phyloP scores from a whole-genome alignment of 1,140 invertebrate species.

The Zaprionus inermis region DNA sequence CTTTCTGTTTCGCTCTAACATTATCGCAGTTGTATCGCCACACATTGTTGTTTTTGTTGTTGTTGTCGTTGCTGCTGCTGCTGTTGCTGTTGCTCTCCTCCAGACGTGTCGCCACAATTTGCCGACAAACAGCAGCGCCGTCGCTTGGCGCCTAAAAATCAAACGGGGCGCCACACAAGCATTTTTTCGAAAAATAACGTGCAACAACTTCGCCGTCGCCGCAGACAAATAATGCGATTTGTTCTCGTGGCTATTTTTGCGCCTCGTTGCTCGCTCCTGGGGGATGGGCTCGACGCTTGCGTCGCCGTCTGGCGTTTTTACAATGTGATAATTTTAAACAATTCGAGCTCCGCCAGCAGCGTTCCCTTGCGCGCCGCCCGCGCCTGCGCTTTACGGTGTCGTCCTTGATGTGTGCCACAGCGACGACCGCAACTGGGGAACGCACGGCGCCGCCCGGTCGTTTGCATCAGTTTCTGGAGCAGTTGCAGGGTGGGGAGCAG shows the following conservation, averaged over 20 bases:
- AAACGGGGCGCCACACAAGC: slow-evolving; percentile 66
- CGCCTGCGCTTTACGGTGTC: slow-evolving; percentile 72
- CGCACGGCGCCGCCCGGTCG: slow-evolving; percentile 19
- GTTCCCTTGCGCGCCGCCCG: no score
- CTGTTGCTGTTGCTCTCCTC: slow-evolving; percentile 63
- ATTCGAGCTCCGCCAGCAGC: slow-evolving; percentile 74
- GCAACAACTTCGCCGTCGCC: slow-evolving; percentile 50
- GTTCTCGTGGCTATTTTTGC: slow-evolving; percentile 64
- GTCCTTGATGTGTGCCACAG: slow-evolving; percentile 59
- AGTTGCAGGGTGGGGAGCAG: slow-evolving; percentile 12
- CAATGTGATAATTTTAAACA: slow-evolving; percentile 80
- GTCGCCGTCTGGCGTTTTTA: slow-evolving; percentile 48
- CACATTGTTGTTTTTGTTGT: slow-evolving; percentile 37
- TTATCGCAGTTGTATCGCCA: slow-evolving; percentile 41
- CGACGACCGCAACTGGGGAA: not conserved
- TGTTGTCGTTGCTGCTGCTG: slow-evolving; percentile 50
- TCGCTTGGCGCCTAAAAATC: slow-evolving; percentile 78
- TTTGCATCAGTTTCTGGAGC: slow-evolving; percentile 29
- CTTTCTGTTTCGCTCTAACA: slow-evolving; percentile 23
- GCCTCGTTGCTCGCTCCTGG: not conserved
- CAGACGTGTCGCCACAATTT: slow-evolving; percentile 84
- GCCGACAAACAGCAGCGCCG: slow-evolving; percentile 68
- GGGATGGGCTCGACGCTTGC: not conserved
- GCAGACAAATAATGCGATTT: slow-evolving; percentile 73
- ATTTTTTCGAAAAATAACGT: slow-evolving; percentile 74